Evolutionary conservation across 2,797 vertebrate genomes (phyloP).

Genomic region (Iguana delicatissima): DNA sequence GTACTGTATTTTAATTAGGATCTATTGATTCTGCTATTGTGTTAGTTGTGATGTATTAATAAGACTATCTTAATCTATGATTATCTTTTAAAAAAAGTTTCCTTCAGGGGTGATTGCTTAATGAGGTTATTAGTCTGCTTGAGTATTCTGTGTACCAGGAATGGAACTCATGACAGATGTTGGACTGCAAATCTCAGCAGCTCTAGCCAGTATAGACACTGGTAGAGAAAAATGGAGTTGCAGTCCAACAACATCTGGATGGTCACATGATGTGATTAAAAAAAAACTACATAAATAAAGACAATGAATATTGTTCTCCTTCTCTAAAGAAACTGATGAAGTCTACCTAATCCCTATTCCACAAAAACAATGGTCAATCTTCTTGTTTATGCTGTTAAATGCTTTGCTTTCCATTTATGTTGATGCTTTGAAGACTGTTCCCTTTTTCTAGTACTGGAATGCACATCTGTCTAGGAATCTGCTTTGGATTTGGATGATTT

Average conservation of each 20-base stretch:
- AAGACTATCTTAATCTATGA: neutral
- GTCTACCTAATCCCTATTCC: neutral
- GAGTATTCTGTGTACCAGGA: neutral
- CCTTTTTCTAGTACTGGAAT: neutral
- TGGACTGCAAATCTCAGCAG: neutral
- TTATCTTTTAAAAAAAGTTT: neutral
- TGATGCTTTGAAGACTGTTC: too few relatives aligned
- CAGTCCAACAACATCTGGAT: neutral
- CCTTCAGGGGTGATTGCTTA: neutral
- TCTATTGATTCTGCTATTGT: neutral
- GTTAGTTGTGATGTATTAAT: neutral
- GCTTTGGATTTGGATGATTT: neutral
- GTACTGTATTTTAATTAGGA: too few relatives aligned
- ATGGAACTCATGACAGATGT: neutral
- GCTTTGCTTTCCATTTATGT: neutral
- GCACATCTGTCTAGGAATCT: neutral
- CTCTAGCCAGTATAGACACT: neutral
- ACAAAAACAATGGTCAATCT: neutral
- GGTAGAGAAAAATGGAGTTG: neutral
- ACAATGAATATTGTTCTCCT: too few relatives aligned
- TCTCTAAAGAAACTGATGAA: neutral
- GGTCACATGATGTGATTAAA: too few relatives aligned
- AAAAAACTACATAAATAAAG: too few relatives aligned
- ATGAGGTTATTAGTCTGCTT: neutral
- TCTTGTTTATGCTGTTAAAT: neutral